phyloP scores from a whole-genome alignment of 2,113 vertebrate genomes.

The Ceyx cyanopectus region DNA sequence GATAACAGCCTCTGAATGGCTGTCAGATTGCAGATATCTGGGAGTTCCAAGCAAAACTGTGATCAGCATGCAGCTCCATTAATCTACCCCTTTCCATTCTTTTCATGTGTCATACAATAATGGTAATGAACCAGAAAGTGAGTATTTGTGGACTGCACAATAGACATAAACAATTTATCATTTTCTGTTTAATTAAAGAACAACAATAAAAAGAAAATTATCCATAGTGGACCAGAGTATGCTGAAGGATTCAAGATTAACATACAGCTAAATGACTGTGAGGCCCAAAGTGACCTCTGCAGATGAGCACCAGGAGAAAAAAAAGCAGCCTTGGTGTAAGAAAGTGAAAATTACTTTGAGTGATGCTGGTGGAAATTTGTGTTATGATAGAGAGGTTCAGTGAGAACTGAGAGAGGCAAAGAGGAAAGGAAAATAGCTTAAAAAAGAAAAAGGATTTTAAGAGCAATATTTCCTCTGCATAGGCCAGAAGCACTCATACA shows the following conservation, averaged over 20 bases:
- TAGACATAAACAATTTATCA: slow-evolving; percentile 73
- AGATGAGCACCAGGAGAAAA: not conserved
- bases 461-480: not conserved
- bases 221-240: not conserved
- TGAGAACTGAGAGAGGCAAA: not conserved
- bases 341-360: not conserved
- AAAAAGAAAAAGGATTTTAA: not conserved
- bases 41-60: not conserved
- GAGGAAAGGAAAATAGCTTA: not conserved
- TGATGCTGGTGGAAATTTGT: not conserved
- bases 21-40: not conserved
- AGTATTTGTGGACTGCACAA: slow-evolving; percentile 50
- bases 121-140: slow-evolving; percentile 70
- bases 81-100: slow-evolving; percentile 53
- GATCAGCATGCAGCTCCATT: slow-evolving; percentile 32
- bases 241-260: slow-evolving; percentile 38
- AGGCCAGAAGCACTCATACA: not conserved
- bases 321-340: not conserved
- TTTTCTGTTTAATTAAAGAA: slow-evolving; percentile 70
- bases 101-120: slow-evolving; percentile 56
- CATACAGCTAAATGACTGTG: not conserved
- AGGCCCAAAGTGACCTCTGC: not conserved
- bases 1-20: not conserved
- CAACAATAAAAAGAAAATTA: slow-evolving; percentile 71
- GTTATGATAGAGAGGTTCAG: not conserved